These are phyloP conservation scores for Euplagia quadripunctaria DNA, from an alignment of 2,888 invertebrate genomes.

Conservation along the genomic window DNA sequence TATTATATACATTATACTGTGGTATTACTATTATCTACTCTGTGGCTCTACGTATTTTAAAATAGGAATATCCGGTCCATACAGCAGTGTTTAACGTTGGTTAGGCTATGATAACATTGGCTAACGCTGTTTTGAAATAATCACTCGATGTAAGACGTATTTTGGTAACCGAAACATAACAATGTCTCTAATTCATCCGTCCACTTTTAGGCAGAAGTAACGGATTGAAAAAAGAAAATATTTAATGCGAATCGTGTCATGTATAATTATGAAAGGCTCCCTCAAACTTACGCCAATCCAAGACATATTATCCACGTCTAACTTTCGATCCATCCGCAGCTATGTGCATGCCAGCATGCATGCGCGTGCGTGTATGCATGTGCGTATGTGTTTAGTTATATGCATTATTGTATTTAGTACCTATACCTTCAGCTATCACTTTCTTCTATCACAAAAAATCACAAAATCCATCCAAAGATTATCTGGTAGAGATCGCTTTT, in stretches of 20 bases:
- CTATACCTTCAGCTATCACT: not conserved
- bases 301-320: not conserved
- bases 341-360: not conserved
- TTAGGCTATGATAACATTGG: not conserved
- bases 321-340: too few species aligned
- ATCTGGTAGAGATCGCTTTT: too few species aligned
- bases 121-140: not conserved
- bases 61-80: not conserved
- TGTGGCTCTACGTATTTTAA: not conserved
- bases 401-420: not conserved
- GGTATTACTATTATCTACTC: not conserved
- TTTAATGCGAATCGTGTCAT: too few species aligned
- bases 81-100: not conserved
- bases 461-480: too few species aligned
- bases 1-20: too few species aligned
- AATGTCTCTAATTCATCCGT: not conserved
- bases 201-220: not conserved
- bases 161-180: not conserved
- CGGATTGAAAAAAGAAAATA: too few species aligned
- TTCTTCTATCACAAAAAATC: not conserved
- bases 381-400: too few species aligned
- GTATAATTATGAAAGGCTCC: not conserved
- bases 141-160: not conserved
- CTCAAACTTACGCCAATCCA: not conserved
- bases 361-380: not conserved